Percentiles rank a stretch among this genome's conserved stretches.
Conservation (phyloP, 2,888 invertebrate species). For the Eilema griseolum region DNA sequence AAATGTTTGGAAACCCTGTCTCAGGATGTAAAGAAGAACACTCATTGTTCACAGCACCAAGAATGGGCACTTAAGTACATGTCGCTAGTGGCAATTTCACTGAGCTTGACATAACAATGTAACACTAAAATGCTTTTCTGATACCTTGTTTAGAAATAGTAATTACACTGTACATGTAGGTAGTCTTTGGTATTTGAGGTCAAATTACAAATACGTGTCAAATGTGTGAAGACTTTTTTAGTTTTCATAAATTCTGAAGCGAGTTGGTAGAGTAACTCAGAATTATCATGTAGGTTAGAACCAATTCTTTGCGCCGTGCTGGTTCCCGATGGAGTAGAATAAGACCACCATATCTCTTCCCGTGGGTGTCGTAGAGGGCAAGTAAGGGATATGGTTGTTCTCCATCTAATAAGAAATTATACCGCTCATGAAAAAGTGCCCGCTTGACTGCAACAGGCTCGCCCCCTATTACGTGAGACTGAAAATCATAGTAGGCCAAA, state of each 20-base stretch:
- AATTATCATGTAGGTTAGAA: not conserved
- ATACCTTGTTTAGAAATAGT: conserved; percentile 38
- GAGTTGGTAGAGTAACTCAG: not conserved
- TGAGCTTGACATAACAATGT: conserved; percentile 42
- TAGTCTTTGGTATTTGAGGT: not conserved
- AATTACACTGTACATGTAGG: not conserved
- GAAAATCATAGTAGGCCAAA: too few relatives aligned
- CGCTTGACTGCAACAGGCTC: too few relatives aligned
- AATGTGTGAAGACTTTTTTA: not conserved
- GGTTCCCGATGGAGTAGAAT: too few relatives aligned
- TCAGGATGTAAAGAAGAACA: conserved; percentile 30
- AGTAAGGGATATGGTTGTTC: too few relatives aligned
- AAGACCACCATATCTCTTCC: too few relatives aligned
- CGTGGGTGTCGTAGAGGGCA: too few relatives aligned
- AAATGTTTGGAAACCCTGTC: conserved; percentile 5
- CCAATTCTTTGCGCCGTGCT: too few relatives aligned
- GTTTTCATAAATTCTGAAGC: not conserved
- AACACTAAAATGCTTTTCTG: conserved; percentile 42
- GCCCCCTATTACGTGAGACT: too few relatives aligned
- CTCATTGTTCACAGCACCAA: conserved; percentile 32
- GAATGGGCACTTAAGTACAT: conserved; percentile 44
- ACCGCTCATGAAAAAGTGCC: too few relatives aligned
- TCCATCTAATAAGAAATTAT: too few relatives aligned
- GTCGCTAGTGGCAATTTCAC: conserved; percentile 24
- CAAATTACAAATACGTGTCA: not conserved